These are phyloP conservation scores for Oryzias woworae DNA, from an alignment of 2,113 vertebrate genomes.

Conservation along the genomic window DNA sequence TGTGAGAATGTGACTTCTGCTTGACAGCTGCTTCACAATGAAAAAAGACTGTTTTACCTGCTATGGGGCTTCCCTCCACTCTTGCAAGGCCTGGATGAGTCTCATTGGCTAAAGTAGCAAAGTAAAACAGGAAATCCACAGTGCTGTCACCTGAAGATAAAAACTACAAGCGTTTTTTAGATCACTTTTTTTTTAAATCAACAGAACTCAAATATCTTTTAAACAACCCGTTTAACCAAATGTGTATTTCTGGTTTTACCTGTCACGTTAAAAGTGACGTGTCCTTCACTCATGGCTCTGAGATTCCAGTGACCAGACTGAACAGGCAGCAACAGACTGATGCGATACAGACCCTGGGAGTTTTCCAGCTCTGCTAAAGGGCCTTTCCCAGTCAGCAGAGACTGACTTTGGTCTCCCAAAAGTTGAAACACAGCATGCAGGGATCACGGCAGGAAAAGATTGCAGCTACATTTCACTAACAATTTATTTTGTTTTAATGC, in stretches of 20 bases:
- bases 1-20: neutral
- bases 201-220: neutral
- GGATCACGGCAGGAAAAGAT: neutral
- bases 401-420: conserved; percentile 69
- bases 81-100: conserved; percentile 84
- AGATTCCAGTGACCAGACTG: conserved; percentile 79
- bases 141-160: conserved; percentile 75
- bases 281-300: conserved; percentile 59
- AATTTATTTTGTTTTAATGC: too few species aligned
- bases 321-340: conserved; percentile 72
- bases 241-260: conserved; percentile 65
- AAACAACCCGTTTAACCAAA: neutral
- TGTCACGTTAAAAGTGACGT: conserved; percentile 76
- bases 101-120: conserved; percentile 78
- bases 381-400: conserved; percentile 54
- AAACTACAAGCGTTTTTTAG: too few species aligned
- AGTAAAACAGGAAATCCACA: conserved; percentile 86
- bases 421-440: neutral
- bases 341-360: conserved; percentile 77
- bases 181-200: too few species aligned
- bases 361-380: conserved; percentile 59
- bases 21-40: neutral
- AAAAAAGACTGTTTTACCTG: conserved; percentile 66
- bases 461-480: too few species aligned
- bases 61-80: conserved; percentile 79